phyloP scores from a whole-genome alignment of 2,888 invertebrate species.

The Orchesellides sinensis region DNA sequence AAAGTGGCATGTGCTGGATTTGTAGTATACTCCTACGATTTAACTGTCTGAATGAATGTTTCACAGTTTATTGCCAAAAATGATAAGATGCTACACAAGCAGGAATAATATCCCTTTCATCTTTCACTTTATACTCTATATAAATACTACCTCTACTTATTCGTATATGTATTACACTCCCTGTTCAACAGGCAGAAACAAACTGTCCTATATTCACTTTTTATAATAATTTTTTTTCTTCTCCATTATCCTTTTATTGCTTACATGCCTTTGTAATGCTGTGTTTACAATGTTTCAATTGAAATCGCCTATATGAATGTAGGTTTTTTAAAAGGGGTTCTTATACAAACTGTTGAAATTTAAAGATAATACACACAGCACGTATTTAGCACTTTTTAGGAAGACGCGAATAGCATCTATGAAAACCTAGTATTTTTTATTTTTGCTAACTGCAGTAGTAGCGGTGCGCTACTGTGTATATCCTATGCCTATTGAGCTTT shows the following conservation, averaged over 20 bases:
- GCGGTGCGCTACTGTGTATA: not conserved
- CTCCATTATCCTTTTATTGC: not conserved
- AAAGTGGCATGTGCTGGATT: not conserved
- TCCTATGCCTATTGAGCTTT: not conserved
- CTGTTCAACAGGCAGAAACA: slow-evolving; percentile 45
- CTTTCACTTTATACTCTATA: too few species aligned
- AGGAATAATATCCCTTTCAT: not conserved
- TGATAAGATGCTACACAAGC: not conserved
- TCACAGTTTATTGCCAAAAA: not conserved
- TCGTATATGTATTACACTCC: too few species aligned
- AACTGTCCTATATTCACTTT: slow-evolving; percentile 44
- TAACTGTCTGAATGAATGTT: not conserved
- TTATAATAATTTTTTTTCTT: not conserved
- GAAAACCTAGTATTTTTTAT: too few species aligned
- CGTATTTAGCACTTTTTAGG: too few species aligned
- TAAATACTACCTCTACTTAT: too few species aligned
- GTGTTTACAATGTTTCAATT: too few species aligned
- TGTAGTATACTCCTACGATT: slow-evolving; percentile 25
- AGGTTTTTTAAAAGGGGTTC: too few species aligned
- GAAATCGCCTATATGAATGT: too few species aligned
- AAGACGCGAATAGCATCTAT: too few species aligned
- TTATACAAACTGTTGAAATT: too few species aligned
- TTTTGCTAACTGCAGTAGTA: not conserved
- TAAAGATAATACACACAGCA: too few species aligned
- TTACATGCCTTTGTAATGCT: not conserved